A percentile compares a stretch with the other conserved stretches of the same genome.
Conservation (phyloP, 2,888 invertebrate species). For the Pomacea canaliculata region DNA sequence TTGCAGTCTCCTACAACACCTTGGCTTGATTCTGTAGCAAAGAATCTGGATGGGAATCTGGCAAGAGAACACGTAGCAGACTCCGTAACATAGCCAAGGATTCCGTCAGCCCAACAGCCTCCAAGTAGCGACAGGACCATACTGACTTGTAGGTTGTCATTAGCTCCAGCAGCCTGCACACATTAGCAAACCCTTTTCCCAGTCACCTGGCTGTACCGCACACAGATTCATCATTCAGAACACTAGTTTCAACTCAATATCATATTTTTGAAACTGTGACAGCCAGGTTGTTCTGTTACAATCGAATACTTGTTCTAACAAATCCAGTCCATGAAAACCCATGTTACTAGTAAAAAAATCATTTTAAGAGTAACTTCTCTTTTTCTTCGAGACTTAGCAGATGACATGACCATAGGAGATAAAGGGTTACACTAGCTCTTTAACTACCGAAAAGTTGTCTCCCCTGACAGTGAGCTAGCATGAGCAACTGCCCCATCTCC, state of each 20-base stretch:
- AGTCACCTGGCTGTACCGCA: not conserved
- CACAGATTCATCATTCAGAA: not conserved
- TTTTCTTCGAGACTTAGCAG: too few relatives aligned
- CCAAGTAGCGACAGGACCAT: constrained; percentile 74
- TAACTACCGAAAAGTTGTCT: too few relatives aligned
- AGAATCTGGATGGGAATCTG: constrained; percentile 36
- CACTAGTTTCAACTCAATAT: not conserved
- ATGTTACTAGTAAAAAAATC: too few relatives aligned
- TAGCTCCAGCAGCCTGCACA: constrained; percentile 72
- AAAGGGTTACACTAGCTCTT: too few relatives aligned
- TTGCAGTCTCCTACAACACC: not conserved
- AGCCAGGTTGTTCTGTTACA: too few relatives aligned
- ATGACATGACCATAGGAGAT: too few relatives aligned
- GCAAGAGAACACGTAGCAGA: constrained; percentile 54
- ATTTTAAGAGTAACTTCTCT: too few relatives aligned
- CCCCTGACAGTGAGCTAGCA: too few relatives aligned
- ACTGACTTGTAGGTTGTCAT: constrained; percentile 74
- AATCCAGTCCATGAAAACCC: too few relatives aligned
- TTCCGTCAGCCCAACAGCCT: constrained; percentile 72
- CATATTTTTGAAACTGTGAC: too few relatives aligned
- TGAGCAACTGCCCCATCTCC: too few relatives aligned
- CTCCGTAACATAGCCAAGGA: constrained; percentile 43
- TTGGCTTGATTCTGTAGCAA: constrained; percentile 10
- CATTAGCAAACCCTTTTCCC: not conserved
- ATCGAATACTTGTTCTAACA: too few relatives aligned